Conservation (phyloP, 2,888 invertebrate species). For the Odiellus spinosus region DNA sequence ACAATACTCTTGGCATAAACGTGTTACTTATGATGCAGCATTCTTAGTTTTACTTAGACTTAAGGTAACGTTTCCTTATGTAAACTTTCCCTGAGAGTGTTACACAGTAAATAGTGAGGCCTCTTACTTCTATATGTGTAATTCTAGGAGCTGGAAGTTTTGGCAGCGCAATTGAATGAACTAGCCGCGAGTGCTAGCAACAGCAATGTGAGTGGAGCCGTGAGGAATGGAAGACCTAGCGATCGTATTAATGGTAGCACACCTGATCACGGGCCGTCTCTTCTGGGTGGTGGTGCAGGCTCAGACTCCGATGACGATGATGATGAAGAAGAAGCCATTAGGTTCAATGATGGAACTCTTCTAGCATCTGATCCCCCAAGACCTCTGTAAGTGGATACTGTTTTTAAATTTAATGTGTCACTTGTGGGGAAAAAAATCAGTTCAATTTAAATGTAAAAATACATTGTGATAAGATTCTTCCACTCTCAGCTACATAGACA, state of each 20-base stretch:
- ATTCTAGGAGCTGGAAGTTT: slow-evolving; percentile 76
- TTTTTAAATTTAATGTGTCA: too few species aligned
- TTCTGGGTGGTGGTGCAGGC: slow-evolving; percentile 9
- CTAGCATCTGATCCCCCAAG: slow-evolving; percentile 92
- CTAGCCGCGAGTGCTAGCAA: slow-evolving; percentile 44
- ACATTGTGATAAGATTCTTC: too few species aligned
- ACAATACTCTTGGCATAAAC: too few species aligned
- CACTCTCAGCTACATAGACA: too few species aligned
- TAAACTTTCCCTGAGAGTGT: too few species aligned
- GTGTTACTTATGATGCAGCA: too few species aligned
- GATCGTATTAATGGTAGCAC: slow-evolving; percentile 15
- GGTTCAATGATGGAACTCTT: slow-evolving; percentile 65
- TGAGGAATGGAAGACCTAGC: not conserved
- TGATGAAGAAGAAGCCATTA: slow-evolving; percentile 29
- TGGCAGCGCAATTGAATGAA: slow-evolving; percentile 90
- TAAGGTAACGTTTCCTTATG: too few species aligned
- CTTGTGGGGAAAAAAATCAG: too few species aligned
- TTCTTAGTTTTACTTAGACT: too few species aligned
- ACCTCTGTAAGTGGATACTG: slow-evolving; percentile 31
- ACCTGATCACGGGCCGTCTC: slow-evolving; percentile 12
- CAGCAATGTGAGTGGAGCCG: slow-evolving; percentile 4
- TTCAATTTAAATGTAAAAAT: too few species aligned
- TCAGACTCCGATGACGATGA: slow-evolving; percentile 24
- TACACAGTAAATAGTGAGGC: too few species aligned
- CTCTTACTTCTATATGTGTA: too few species aligned